phyloP scores from a whole-genome alignment of 2,113 vertebrate species.

The Phalacrocorax pelagicus region DNA sequence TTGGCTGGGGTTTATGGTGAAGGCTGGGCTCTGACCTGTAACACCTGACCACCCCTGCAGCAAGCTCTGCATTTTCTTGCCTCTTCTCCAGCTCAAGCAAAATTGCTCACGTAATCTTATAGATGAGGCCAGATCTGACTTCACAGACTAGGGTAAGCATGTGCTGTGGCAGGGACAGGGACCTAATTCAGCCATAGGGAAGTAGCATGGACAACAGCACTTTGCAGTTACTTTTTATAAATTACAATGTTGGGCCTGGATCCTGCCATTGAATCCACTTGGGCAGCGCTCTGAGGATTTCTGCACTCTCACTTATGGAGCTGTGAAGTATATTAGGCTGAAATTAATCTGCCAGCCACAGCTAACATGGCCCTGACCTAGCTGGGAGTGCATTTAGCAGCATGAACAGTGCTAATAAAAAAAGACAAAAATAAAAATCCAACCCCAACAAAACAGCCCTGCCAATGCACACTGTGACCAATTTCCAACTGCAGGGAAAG shows the following conservation, averaged over 20 bases:
- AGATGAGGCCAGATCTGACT: background rate
- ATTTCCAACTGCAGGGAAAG: slow-evolving; percentile 39
- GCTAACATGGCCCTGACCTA: background rate
- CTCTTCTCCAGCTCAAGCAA: background rate
- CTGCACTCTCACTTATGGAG: background rate
- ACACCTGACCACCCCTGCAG: background rate
- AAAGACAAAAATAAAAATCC: too few species aligned
- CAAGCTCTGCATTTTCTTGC: background rate
- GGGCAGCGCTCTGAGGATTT: background rate
- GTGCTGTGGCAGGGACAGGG: background rate
- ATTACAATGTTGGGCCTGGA: background rate
- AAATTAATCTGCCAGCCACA: background rate
- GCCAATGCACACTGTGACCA: background rate
- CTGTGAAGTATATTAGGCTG: background rate
- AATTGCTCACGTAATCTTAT: background rate
- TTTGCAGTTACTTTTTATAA: background rate
- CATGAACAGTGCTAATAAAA: background rate
- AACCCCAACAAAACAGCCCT: background rate
- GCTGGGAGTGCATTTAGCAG: background rate
- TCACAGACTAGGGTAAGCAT: background rate
- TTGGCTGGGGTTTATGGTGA: background rate
- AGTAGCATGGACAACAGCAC: background rate
- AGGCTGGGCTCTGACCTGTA: background rate
- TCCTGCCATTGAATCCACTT: background rate
- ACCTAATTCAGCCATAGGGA: background rate